These are phyloP conservation scores for Parapsyche elsis DNA, from an alignment of 1,140 invertebrate species.

Conservation along the genomic window DNA sequence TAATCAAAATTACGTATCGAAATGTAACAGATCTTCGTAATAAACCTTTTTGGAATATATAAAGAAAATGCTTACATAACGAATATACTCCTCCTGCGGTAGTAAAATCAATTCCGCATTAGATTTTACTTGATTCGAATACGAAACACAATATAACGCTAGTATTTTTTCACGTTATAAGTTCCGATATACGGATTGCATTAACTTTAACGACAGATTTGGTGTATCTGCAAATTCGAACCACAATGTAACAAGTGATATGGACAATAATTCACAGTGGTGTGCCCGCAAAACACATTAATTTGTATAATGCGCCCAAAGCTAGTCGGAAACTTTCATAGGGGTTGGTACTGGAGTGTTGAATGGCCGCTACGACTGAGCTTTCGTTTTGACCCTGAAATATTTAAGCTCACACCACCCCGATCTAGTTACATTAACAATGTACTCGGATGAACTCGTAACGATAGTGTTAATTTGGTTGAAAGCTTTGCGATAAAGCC, in stretches of 20 bases:
- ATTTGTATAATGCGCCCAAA: not conserved
- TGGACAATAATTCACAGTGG: not conserved
- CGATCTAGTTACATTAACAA: not conserved
- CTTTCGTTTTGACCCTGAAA: not conserved
- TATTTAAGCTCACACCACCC: not conserved
- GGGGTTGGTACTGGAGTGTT: not conserved
- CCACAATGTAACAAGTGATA: not conserved
- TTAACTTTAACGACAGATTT: not conserved
- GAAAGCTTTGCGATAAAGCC: slow-evolving; percentile 17
- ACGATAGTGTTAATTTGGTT: slow-evolving; percentile 20
- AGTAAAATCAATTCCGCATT: too few species aligned
- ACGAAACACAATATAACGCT: too few species aligned
- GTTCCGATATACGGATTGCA: too few species aligned
- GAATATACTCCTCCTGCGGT: too few species aligned
- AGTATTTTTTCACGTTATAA: too few species aligned
- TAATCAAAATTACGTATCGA: not conserved
- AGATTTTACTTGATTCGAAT: too few species aligned
- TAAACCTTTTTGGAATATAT: not conserved
- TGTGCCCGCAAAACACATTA: slow-evolving; percentile 6
- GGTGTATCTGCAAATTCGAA: not conserved
- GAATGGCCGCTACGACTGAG: not conserved
- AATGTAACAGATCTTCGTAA: not conserved
- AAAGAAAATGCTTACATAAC: too few species aligned
- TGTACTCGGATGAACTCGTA: slow-evolving; percentile 2
- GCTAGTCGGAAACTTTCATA: not conserved